Percentiles rank a stretch among this genome's conserved stretches.
Evolutionary conservation across 2,113 vertebrate species (phyloP).

Genomic region (Charina bottae): DNA sequence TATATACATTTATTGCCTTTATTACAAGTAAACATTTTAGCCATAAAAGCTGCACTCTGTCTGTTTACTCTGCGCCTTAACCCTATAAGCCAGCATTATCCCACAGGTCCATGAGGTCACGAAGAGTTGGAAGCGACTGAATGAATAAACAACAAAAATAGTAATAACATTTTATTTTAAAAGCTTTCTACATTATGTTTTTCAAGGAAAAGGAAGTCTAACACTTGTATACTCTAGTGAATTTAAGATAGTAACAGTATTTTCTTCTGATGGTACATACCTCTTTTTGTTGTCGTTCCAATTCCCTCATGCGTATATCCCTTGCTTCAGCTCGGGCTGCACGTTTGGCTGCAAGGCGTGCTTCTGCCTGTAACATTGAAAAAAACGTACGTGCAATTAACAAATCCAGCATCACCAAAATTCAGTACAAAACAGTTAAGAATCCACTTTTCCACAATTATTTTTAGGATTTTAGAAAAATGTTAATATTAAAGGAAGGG

Average conservation of each 20-base stretch:
- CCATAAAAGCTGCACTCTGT: too few relatives aligned
- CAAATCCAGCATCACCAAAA: not conserved
- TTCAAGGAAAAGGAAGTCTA: not conserved
- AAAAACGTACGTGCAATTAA: not conserved
- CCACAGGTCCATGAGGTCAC: too few relatives aligned
- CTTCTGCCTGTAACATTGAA: slow-evolving; percentile 85
- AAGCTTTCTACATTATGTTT: not conserved
- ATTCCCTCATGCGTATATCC: slow-evolving; percentile 96
- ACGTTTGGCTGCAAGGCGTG: slow-evolving; percentile 93
- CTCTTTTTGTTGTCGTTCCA: slow-evolving; percentile 97
- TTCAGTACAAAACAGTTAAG: not conserved
- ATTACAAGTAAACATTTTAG: too few relatives aligned
- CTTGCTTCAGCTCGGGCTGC: slow-evolving; percentile 96
- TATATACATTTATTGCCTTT: too few relatives aligned
- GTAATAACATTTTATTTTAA: not conserved
- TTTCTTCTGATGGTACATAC: slow-evolving; percentile 66
- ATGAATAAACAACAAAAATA: too few relatives aligned
- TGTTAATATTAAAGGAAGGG: not conserved
- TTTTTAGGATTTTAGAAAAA: not conserved
- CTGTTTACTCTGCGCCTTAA: too few relatives aligned
- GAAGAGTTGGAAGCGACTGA: too few relatives aligned
- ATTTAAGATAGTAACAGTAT: not conserved
- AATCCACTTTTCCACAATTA: not conserved
- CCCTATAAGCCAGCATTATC: too few relatives aligned
- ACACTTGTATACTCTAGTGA: not conserved